Evolutionary conservation across 2,797 vertebrate genomes (phyloP).

Genomic region (Tiaroga cobitis): DNA sequence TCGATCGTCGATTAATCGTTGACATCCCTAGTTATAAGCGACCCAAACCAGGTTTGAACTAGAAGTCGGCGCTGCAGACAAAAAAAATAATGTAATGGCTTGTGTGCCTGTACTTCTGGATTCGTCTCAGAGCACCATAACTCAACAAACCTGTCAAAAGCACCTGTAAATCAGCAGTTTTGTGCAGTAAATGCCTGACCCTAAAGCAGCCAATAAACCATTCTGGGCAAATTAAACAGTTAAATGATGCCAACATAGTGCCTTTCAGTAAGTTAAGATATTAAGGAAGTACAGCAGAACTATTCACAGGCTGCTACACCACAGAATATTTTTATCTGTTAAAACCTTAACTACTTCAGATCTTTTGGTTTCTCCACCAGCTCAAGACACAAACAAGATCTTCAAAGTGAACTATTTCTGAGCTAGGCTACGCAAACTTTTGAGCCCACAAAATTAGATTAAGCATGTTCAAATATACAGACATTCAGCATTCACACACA

Average conservation of each 20-base stretch:
- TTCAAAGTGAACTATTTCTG: neutral
- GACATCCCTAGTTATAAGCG: too few relatives aligned
- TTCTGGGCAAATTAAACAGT: neutral
- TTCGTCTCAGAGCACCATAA: neutral
- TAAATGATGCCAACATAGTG: neutral
- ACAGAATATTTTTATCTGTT: constrained; percentile 17
- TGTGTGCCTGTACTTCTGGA: neutral
- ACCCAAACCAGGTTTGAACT: too few relatives aligned
- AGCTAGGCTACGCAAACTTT: neutral
- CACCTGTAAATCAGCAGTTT: constrained; percentile 5
- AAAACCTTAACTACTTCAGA: constrained; percentile 9
- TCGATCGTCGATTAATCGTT: too few relatives aligned
- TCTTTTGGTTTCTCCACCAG: neutral
- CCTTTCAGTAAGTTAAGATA: constrained; percentile 13
- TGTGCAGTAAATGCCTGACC: neutral
- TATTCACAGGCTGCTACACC: neutral
- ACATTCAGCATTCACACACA: constrained; percentile 20
- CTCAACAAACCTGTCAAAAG: neutral
- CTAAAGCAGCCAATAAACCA: neutral
- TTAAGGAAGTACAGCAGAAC: neutral
- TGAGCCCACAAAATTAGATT: constrained; percentile 33
- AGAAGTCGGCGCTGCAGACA: neutral
- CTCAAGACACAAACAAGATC: neutral
- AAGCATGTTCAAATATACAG: neutral
- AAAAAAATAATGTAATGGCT: neutral